Percentiles rank a stretch among this genome's conserved stretches.
Evolutionary conservation across 2,113 vertebrate species (phyloP).

Genomic region (Pogonocichla stellata): DNA sequence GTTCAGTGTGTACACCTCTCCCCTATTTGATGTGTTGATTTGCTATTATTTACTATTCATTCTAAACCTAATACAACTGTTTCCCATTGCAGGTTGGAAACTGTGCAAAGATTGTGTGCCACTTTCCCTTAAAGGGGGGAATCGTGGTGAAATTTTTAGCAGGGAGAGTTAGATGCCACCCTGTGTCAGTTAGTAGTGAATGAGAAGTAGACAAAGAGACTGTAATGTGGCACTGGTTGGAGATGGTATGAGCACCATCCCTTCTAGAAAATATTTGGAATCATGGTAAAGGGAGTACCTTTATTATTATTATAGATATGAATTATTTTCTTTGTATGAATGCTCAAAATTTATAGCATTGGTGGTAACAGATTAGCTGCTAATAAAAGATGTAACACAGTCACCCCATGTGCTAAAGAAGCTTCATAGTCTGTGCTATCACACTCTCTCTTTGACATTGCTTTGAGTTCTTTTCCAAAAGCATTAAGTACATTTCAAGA

Average conservation of each 20-base stretch:
- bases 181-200: not conserved
- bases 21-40: not conserved
- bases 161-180: not conserved
- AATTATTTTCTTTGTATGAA: not conserved
- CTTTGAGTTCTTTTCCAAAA: not conserved
- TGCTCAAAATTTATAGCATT: not conserved
- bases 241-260: not conserved
- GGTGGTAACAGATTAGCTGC: not conserved
- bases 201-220: not conserved
- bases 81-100: not conserved
- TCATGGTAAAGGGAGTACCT: not conserved
- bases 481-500: not conserved
- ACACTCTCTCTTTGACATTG: not conserved
- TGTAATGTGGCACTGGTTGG: not conserved
- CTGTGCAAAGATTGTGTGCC: not conserved
- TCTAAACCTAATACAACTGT: not conserved
- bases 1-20: not conserved
- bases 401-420: not conserved
- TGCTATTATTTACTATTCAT: not conserved
- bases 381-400: not conserved
- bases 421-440: not conserved
- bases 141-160: not conserved
- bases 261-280: not conserved
- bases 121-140: not conserved
- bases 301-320: not conserved